Percentiles rank a stretch among this genome's conserved stretches.
Conservation (phyloP, 2,888 invertebrate genomes). For the Agriopis marginaria region DNA sequence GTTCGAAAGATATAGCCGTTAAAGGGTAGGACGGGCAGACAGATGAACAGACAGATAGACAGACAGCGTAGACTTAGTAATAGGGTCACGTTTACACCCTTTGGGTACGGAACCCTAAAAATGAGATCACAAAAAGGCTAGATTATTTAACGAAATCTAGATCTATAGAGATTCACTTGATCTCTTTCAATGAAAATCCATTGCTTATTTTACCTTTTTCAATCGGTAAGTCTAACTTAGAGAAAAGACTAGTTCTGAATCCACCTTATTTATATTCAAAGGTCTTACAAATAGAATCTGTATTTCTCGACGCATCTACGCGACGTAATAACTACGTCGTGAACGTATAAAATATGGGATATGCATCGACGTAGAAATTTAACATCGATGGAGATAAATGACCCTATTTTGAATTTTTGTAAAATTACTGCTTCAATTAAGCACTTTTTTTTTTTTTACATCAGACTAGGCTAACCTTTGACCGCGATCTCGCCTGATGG, state of each 20-base stretch:
- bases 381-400: no score
- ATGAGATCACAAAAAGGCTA: neutral
- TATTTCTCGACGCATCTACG: conserved; percentile 50
- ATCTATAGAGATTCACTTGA: neutral
- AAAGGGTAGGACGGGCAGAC: no score
- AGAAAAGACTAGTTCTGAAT: conserved; percentile 40
- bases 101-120: neutral
- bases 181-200: neutral
- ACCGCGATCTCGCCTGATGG: no score
- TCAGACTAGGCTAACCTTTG: no score
- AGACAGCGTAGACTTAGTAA: no score
- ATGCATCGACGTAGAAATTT: neutral
- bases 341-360: conserved; percentile 9
- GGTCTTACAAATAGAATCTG: conserved; percentile 53
- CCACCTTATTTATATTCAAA: conserved; percentile 57
- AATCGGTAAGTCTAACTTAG: conserved; percentile 21
- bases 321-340: conserved; percentile 55
- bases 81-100: no score
- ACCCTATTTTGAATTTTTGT: no score
- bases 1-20: no score
- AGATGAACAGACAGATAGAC: no score
- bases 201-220: conserved; percentile 25
- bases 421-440: no score
- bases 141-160: neutral
- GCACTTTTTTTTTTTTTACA: no score